Conservation (phyloP, 2,113 vertebrate species). For the Gallinago paraguaiae region DNA sequence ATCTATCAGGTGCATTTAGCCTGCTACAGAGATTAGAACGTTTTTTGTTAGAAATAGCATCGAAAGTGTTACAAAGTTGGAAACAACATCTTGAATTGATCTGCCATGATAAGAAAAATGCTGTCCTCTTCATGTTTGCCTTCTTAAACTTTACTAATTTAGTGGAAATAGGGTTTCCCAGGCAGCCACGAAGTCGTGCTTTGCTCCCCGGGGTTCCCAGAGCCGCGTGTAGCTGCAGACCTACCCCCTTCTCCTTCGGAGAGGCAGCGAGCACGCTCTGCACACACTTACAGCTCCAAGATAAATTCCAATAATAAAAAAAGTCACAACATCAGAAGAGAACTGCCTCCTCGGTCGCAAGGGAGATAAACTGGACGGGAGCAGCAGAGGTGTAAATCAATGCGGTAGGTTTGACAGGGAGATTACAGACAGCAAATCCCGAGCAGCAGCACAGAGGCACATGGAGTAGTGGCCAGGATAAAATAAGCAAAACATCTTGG, state of each 20-base stretch:
- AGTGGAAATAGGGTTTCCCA: background rate
- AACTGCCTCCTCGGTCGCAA: background rate
- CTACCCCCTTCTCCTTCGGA: background rate
- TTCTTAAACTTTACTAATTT: background rate
- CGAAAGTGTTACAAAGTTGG: background rate
- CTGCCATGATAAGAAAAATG: background rate
- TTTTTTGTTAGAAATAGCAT: background rate
- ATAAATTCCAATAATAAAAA: background rate
- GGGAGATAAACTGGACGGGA: background rate
- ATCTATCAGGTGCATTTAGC: background rate
- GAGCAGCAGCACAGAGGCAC: background rate
- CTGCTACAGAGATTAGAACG: background rate
- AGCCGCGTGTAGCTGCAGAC: background rate
- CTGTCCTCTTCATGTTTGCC: background rate
- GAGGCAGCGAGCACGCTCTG: accelerated
- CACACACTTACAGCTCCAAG: background rate
- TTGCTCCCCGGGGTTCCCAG: accelerated
- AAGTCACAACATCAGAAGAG: background rate
- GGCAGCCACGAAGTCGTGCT: background rate
- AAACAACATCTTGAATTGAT: background rate
- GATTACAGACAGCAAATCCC: background rate
- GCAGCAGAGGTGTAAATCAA: background rate
- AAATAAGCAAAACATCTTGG: background rate
- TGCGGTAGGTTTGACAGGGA: background rate
- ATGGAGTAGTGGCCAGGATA: background rate